These are phyloP conservation scores for Marronus borbonicus DNA, from an alignment of 2,888 invertebrate genomes.

Conservation along the genomic window DNA sequence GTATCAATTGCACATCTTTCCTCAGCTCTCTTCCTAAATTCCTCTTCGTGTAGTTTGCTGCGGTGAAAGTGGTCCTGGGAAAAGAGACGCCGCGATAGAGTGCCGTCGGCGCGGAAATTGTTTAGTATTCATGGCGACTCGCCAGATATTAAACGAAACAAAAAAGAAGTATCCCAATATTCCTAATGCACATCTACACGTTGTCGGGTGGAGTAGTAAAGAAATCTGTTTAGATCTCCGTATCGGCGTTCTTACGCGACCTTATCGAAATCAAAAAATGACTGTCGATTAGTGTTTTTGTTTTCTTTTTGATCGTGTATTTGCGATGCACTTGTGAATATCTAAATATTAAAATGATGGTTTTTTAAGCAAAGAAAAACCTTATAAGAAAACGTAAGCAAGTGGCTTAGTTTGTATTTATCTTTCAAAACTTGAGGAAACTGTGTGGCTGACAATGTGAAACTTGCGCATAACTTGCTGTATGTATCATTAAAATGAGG, in stretches of 20 bases:
- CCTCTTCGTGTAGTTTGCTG: conserved; percentile 22
- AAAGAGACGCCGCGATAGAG: conserved; percentile 22
- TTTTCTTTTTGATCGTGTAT: neutral
- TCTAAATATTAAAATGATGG: no score
- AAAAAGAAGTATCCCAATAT: conserved; percentile 29
- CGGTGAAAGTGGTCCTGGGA: conserved; percentile 21
- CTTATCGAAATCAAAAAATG: neutral
- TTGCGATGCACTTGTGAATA: no score
- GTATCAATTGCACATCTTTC: conserved; percentile 46
- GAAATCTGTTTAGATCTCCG: neutral
- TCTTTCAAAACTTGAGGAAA: no score
- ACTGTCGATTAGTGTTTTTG: neutral
- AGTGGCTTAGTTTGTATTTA: no score
- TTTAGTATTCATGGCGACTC: conserved; percentile 47
- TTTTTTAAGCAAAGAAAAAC: no score
- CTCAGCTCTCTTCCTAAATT: conserved; percentile 4
- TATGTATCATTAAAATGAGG: no score
- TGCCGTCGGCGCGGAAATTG: conserved; percentile 37
- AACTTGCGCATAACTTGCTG: no score
- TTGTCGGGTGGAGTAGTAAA: conserved; percentile 12
- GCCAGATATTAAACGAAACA: conserved; percentile 43
- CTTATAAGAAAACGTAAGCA: no score
- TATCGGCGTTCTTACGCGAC: neutral
- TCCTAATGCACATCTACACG: conserved; percentile 32
- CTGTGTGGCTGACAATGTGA: no score